Conservation (phyloP, 2,888 invertebrate genomes). For the Meandrusa payeni region DNA sequence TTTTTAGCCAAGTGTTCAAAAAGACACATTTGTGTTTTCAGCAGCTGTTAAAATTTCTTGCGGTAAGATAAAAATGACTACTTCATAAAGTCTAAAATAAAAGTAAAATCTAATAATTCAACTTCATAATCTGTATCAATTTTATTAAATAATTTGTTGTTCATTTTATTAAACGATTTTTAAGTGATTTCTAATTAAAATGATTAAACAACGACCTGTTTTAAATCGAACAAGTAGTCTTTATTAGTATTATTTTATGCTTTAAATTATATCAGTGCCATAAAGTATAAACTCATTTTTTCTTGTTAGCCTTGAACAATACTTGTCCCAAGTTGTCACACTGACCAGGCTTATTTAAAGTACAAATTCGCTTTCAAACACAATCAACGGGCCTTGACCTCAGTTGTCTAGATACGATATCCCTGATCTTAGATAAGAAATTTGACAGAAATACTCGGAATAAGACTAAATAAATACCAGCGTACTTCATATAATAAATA, state of each 20-base stretch:
- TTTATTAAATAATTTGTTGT: too few relatives aligned
- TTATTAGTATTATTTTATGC: too few relatives aligned
- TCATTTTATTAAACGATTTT: too few relatives aligned
- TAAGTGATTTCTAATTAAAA: too few relatives aligned
- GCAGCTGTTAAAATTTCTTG: neutral
- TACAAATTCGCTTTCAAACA: constrained; percentile 28
- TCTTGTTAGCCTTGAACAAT: constrained; percentile 14
- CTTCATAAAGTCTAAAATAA: too few relatives aligned
- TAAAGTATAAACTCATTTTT: constrained; percentile 9
- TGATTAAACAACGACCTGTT: too few relatives aligned
- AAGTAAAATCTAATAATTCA: too few relatives aligned
- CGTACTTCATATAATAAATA: too few relatives aligned
- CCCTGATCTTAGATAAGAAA: constrained; percentile 9
- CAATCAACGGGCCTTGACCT: constrained; percentile 28
- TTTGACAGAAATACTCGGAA: too few relatives aligned
- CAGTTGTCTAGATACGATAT: constrained; percentile 24
- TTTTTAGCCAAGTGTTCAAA: neutral
- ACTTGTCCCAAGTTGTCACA: constrained; percentile 16
- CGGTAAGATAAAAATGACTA: constrained; percentile 1
- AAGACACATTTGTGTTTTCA: neutral
- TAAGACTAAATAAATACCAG: too few relatives aligned
- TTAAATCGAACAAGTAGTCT: too few relatives aligned
- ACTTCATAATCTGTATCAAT: too few relatives aligned
- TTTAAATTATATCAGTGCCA: neutral
- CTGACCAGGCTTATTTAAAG: constrained; percentile 5